phyloP scores from a whole-genome alignment of 2,797 vertebrate species.

The Chaetophractus vellerosus region DNA sequence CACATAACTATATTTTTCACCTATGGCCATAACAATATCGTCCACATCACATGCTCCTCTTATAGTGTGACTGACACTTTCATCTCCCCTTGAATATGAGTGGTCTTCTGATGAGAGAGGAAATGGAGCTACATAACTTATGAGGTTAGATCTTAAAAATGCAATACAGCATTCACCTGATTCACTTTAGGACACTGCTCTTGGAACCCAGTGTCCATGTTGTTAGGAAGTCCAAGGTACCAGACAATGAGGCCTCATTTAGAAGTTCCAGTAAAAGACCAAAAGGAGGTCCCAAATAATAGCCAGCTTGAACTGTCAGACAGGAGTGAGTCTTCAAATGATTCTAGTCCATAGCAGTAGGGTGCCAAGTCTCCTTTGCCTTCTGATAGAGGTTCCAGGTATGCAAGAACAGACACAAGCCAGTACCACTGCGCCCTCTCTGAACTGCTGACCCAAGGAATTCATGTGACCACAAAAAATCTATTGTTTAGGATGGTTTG shows the following conservation, averaged over 20 bases:
- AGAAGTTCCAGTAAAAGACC: background rate
- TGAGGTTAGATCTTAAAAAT: background rate
- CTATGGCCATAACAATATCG: background rate
- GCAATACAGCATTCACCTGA: background rate
- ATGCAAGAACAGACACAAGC: background rate
- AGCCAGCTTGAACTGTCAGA: background rate
- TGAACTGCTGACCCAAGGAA: background rate
- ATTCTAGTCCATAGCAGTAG: background rate
- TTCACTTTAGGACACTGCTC: background rate
- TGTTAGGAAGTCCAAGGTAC: background rate
- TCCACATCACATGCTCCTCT: background rate
- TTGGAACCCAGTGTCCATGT: background rate
- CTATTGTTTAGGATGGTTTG: no score
- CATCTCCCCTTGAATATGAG: background rate
- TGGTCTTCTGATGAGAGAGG: background rate
- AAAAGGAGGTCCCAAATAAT: background rate
- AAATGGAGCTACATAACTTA: background rate
- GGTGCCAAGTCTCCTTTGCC: background rate
- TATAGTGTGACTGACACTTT: background rate
- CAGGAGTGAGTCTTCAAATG: background rate
- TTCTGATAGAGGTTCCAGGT: background rate
- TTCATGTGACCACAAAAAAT: background rate
- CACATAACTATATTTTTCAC: background rate
- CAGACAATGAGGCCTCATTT: accelerated
- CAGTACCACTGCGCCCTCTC: background rate